Evolutionary conservation across 2,113 vertebrate species (phyloP), one percentile per base, ranked within the genome.

Genomic region (Turdus rufiventris): DNA sequence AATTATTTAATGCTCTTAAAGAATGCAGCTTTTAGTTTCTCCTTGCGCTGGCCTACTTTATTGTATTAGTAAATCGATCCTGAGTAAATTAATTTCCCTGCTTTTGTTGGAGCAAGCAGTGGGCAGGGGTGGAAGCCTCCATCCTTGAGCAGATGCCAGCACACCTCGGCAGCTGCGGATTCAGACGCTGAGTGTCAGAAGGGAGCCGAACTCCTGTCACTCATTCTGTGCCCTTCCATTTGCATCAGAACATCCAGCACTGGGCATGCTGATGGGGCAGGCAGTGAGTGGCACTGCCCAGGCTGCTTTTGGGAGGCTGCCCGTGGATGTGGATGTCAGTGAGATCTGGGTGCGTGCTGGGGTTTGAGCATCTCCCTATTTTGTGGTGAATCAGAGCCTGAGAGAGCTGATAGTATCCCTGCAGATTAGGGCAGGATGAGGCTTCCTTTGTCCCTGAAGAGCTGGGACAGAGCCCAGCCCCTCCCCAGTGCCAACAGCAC

Each of bases 1-100:
- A 96, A 96, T 97, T 95, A 96, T 97, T 97, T 89, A 96, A 85
- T 85, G 86, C 82, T 88, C 91, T 94, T 89, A 78, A 84, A 91
- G 86, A 91, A 94, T 70, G 88, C 85, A 94, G 66, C 87, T 94
- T 86, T 86, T 62, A 76, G 89, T 89, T 93, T 86, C 90, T 94
- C 75, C 72, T 77, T 45, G 73, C 1, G 0, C 89, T 88, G 94
- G 67, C 81, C 88, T 92, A 58, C 53, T 94, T 95, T 89, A 72
- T 74, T 47, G 33, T 58, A 87, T 79, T 92, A 89, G 91, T 38
- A 71, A 91, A 95, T 84, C 24, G 63, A 94, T 93, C 70, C 31
- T 18, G 8, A 40, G 88, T 62, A 81, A 93, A 97, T 97, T 97
- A 91, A 96, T 96, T 96, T 78, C 78, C 45, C 36, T 88, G 40